Evolutionary conservation across 2,113 vertebrate species (phyloP), one percentile per base, ranked within the genome.

Genomic region (Microtus pennsylvanicus): DNA sequence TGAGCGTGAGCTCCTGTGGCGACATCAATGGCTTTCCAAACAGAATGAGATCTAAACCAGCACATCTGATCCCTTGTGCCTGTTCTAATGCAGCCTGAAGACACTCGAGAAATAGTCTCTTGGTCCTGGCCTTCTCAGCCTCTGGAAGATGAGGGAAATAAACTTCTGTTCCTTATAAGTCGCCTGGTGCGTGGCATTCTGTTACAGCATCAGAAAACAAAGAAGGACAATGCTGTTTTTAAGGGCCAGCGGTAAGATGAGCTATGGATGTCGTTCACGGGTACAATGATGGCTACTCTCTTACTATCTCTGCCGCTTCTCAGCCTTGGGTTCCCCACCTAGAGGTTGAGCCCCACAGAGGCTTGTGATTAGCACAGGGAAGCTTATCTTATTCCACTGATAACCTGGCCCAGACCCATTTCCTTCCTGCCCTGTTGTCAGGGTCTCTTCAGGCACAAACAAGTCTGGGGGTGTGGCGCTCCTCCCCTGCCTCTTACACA

Each of bases 181-280:
- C 1, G 5, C 58, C 19, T 0, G 1, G 55, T 9, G 47, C 14
- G 0, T 28, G 87, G 55, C 69, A 67, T 28, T 38, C 58, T 26
- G n/a, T 21, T 21, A 16, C 26, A 89, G 3, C 42, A 45, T 4
- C 42, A 63, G 38, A 47, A 87, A 72, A 22, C 65, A 7, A 14
- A 50, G 28, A 17, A n/a, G 42, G 30, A n/a, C 6, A 5, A 19
- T n/a, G 63, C 3, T 13, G 28, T 24, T n/a, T 47, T 78, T 78
- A 58, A 21, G 55, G 55, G 55, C 17, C 19, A 21, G 55, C 1
- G 55, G 55, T 7, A 58, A 58, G 55, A 10, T 0, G 4, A 42
- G 24, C 4, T 4, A 1, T 22, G 4, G 4, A n/a, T 13, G 12
- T 42, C 17, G 42, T 3, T 67, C 4, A 21, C 13, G 0, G 1